Evolutionary conservation across 2,797 vertebrate species (phyloP), one percentile per base, ranked within the genome.

Genomic region (Mus spretus): DNA sequence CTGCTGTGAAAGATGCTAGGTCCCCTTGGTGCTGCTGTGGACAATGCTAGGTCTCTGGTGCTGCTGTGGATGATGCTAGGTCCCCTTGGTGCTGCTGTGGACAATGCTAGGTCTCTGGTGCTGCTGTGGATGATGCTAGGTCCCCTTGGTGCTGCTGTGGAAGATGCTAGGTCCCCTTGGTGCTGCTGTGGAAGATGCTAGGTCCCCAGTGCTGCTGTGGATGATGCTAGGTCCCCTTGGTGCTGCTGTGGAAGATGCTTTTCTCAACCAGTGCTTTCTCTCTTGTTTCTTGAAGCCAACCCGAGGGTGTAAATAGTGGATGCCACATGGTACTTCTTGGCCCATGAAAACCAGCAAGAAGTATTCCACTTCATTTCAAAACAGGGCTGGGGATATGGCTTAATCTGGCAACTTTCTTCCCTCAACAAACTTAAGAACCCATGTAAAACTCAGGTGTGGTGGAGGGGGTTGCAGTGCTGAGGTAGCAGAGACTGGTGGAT

Each of bases 261-360:
- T 61, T 78, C n/a, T 14, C 61, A 79, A 19, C 17, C 0, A 13
- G 1, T 13, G 63, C 61, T 44, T 81, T 47, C 44, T 4, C 34
- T 31, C 12, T 2, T 3, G 3, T 53, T 80, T 37, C 34, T 0
- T 0, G 11, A 3, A 15, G 31, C 31, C 12, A 0, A 53, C 61
- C 26, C 2, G 5, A 15, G 20, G 1, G 3, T 77, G 1, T 28
- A 12, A 70, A 59, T 44, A 50, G 19, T 14, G 13, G 24, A 31
- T 59, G 7, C 5, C 40, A 59, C 10, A 13, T 20, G 1, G 8
- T 15, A 20, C 70, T 47, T 12, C 19, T 83, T 24, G 47, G 81
- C 20, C 26, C 74, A 37, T 0, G 20, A 77, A 63, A 90, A 40
- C 37, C 59, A 59, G 74, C 94, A 81, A n/a, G 50, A 78, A 74